Percentiles rank a stretch among this genome's conserved stretches.
Conservation (phyloP, 1,140 invertebrate genomes). For the Portunus trituberculatus region DNA sequence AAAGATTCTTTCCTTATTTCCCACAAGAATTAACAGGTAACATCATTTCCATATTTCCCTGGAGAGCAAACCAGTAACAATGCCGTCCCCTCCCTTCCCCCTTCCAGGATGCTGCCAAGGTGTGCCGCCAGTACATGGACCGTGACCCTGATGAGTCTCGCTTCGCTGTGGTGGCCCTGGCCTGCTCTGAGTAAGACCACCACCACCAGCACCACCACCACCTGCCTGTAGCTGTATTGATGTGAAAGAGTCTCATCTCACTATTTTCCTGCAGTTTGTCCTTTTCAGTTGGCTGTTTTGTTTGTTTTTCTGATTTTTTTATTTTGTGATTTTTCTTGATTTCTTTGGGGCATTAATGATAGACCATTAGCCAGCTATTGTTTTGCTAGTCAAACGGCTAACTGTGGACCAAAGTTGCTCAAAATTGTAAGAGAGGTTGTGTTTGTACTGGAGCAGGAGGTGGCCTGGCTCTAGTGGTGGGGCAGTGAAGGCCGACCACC, state of each 20-base stretch:
- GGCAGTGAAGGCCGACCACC: too few species aligned
- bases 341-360: background rate
- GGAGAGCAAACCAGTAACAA: too few species aligned
- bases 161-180: slow-evolving; percentile 63
- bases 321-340: background rate
- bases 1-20: too few species aligned
- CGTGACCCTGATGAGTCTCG: slow-evolving; percentile 67
- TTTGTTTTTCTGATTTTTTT: too few species aligned
- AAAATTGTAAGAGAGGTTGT: too few species aligned
- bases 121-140: slow-evolving; percentile 58
- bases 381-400: too few species aligned
- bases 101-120: slow-evolving; percentile 65
- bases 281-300: background rate
- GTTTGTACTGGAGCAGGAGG: too few species aligned
- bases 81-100: background rate
- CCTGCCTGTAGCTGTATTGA: background rate
- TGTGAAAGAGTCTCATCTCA: background rate
- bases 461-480: too few species aligned
- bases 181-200: slow-evolving; percentile 31
- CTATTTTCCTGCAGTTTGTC: background rate
- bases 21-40: too few species aligned
- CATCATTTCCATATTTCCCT: too few species aligned
- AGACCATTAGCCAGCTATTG: too few species aligned
- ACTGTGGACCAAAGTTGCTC: too few species aligned
- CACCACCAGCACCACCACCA: background rate